phyloP scores from a whole-genome alignment of 2,888 invertebrate species.

The Peribatodes rhomboidaria region DNA sequence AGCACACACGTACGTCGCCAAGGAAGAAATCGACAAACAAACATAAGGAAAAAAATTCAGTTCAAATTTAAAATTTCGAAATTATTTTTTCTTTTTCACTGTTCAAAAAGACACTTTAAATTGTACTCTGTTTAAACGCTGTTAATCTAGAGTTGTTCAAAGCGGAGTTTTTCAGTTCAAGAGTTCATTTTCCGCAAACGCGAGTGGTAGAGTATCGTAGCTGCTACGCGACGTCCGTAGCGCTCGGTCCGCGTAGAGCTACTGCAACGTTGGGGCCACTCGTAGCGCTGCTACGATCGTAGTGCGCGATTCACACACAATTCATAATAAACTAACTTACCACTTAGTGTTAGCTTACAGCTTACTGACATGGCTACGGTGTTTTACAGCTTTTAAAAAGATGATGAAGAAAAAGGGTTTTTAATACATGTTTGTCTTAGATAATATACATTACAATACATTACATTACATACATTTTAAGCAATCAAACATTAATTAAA shows the following conservation, averaged over 20 bases:
- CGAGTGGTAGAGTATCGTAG: constrained; percentile 25
- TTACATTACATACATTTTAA: no score
- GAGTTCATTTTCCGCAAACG: constrained; percentile 42
- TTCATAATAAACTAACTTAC: not conserved
- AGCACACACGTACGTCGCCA: constrained; percentile 22
- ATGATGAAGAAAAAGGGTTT: not conserved
- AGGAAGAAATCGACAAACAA: constrained; percentile 18
- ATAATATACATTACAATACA: no score
- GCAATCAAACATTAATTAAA: no score
- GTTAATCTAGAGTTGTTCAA: constrained; percentile 8
- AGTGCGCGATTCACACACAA: constrained; percentile 2
- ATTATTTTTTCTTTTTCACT: constrained; percentile 8
- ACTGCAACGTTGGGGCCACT: constrained; percentile 61
- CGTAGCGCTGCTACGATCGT: constrained; percentile 29
- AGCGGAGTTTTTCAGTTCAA: constrained; percentile 34
- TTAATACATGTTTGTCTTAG: no score
- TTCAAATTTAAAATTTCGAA: constrained; percentile 1
- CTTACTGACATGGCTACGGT: not conserved
- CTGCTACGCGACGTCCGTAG: constrained; percentile 62
- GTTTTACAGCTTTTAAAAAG: not conserved
- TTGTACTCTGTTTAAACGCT: no score
- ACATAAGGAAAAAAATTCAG: constrained; percentile 2
- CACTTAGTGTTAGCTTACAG: not conserved
- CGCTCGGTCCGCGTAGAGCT: constrained; percentile 58
- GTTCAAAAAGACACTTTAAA: not conserved